Percentiles rank a stretch among this genome's conserved stretches.
Evolutionary conservation across 2,113 vertebrate genomes (phyloP).

Genomic region (Ammodytes marinus): DNA sequence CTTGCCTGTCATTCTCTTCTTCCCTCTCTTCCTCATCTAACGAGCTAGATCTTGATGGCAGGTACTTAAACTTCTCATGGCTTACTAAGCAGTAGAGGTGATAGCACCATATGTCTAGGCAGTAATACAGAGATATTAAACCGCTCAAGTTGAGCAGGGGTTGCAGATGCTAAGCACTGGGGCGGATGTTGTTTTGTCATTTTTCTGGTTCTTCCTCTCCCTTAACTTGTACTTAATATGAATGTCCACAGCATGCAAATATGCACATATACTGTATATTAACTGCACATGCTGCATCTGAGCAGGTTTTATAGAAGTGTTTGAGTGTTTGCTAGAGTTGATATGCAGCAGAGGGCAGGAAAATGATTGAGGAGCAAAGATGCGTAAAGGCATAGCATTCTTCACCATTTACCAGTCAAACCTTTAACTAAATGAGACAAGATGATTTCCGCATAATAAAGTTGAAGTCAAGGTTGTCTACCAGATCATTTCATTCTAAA

Average conservation of each 20-base stretch:
- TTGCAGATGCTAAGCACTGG: conserved; percentile 2
- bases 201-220: conserved; percentile 12
- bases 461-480: too few species aligned
- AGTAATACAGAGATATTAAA: conserved; percentile 37
- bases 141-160: not conserved
- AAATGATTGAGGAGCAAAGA: not conserved
- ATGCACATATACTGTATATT: not conserved
- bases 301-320: not conserved
- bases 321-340: not conserved
- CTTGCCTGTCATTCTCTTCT: conserved; percentile 5
- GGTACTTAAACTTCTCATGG: conserved; percentile 55
- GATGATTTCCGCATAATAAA: too few species aligned
- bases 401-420: too few species aligned
- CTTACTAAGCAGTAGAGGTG: conserved; percentile 48
- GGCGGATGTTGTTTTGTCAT: conserved; percentile 14
- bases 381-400: too few species aligned
- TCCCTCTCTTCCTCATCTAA: conserved; percentile 32
- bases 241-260: conserved; percentile 20
- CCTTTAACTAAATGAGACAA: too few species aligned
- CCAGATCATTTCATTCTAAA: too few species aligned
- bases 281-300: not conserved
- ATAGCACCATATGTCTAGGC: conserved; percentile 34
- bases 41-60: conserved; percentile 57
- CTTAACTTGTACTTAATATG: conserved; percentile 34
- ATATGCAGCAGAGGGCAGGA: conserved; percentile 35